Evolutionary conservation across 2,113 vertebrate genomes (phyloP), one percentile per base, ranked within the genome.

Genomic region (Ceyx cyanopectus): DNA sequence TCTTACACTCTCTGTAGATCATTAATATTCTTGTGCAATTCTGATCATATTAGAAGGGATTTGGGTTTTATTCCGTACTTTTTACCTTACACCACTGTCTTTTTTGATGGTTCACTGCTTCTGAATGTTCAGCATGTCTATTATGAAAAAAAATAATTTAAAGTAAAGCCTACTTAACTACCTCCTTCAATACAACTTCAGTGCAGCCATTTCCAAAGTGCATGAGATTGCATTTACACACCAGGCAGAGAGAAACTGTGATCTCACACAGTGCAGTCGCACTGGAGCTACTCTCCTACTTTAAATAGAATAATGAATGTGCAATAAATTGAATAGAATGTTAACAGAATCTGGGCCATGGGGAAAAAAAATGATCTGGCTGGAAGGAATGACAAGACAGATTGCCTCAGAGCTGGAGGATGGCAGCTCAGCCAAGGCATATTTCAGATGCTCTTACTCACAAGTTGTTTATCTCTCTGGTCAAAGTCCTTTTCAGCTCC

Each of bases 241-340:
- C 5, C 40, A 78, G 78, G 12, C 54, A 58, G 2, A 86, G 22
- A 81, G 58, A 76, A 88, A 87, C 69, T 74, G 70, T 91, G 83
- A 81, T 87, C 54, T 91, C 62, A 79, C 37, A 43, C 27, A 50
- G 21, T 34, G 18, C 58, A 57, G 81, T 87, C 83, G 65, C 46
- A 29, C 11, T 58, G 58, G 16, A 84, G 29, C 72, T 84, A 65
- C 57, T 85, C 57, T 83, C 51, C 53, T 70, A 75, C 46, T 85
- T 95, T 70, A 91, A 91, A 87, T 7, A 68, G 81, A 85, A 91
- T 75, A 89, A 91, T 54, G 46, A 94, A 85, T 51, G 21, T 58
- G 46, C 62, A 95, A 82, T 77, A 82, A 87, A 89, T 82, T 48
- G 75, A 72, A 74, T 79, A 40, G 5, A 48, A 70, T 43, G 48